Evolutionary conservation across 2,113 vertebrate genomes (phyloP).

Genomic region (Chaetura pelagica): DNA sequence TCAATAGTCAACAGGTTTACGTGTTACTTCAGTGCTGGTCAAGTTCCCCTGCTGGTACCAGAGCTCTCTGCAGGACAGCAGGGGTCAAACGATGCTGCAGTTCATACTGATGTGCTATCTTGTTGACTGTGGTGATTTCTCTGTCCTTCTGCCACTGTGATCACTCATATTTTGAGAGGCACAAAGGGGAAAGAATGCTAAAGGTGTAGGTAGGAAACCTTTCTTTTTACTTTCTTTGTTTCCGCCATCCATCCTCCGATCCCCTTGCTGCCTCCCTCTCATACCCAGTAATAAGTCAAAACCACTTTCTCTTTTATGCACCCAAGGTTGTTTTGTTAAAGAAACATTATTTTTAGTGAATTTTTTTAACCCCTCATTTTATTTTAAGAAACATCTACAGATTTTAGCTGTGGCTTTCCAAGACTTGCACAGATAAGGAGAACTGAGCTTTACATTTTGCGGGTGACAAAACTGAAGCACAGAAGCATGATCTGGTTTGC

Average conservation of each 20-base stretch:
- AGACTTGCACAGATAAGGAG: neutral
- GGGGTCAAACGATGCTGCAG: neutral
- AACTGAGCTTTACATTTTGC: neutral
- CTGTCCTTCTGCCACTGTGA: rapidly evolving
- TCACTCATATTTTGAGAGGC: neutral
- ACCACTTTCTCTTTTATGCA: neutral
- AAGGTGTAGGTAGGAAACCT: neutral
- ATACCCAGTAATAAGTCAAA: rapidly evolving
- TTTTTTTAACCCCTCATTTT: neutral
- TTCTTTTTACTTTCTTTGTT: neutral
- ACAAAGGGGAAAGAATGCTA: neutral
- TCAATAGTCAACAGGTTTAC: too few relatives aligned
- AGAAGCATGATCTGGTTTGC: neutral
- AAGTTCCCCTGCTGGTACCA: neutral
- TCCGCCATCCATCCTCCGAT: neutral
- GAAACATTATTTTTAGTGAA: neutral
- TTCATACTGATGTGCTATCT: neutral
- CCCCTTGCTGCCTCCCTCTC: neutral
- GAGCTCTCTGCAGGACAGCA: neutral
- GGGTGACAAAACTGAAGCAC: neutral
- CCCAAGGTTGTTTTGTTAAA: neutral
- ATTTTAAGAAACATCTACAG: neutral
- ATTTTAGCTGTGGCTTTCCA: neutral
- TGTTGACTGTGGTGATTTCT: neutral
- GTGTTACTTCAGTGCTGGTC: neutral